Percentiles rank a stretch among this genome's conserved stretches.
Evolutionary conservation across 92 coral and sea anemone species (phyloP).

Genomic region (Parazoanthus darwini): DNA sequence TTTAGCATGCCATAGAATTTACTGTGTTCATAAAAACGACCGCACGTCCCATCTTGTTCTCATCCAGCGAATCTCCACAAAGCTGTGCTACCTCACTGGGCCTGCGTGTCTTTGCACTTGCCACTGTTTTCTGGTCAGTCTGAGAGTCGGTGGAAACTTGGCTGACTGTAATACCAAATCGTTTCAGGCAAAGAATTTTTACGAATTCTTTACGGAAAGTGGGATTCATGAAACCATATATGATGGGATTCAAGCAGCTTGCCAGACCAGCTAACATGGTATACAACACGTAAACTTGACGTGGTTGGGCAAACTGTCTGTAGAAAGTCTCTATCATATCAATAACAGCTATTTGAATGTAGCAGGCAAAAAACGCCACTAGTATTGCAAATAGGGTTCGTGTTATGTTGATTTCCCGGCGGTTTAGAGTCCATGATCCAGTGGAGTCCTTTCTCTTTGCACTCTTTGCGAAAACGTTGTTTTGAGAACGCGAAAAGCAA

Average conservation of each 20-base stretch:
- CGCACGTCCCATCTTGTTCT: neutral
- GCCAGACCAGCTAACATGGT: slow-evolving; percentile 19
- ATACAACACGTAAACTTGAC: slow-evolving; percentile 27
- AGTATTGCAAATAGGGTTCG: slow-evolving; percentile 19
- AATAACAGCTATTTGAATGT: slow-evolving; percentile 35
- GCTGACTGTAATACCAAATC: neutral
- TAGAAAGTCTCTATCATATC: slow-evolving; percentile 24
- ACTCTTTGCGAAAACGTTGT: neutral
- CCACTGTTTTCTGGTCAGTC: neutral
- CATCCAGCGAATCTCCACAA: neutral
- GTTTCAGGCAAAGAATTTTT: slow-evolving; percentile 15
- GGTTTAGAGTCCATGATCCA: neutral
- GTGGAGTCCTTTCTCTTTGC: neutral
- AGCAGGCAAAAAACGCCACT: slow-evolving; percentile 29
- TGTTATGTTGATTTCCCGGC: slow-evolving; percentile 24
- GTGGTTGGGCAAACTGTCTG: slow-evolving; percentile 27
- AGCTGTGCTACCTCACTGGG: neutral
- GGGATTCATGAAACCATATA: slow-evolving; percentile 29
- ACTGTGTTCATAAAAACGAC: too few species aligned
- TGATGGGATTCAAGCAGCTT: slow-evolving; percentile 31
- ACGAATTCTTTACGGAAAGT: slow-evolving; percentile 33
- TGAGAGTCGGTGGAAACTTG: neutral
- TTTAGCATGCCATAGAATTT: too few species aligned
- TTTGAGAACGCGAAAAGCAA: slow-evolving; percentile 23
- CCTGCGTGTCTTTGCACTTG: neutral